These are phyloP conservation scores for Lasioglossum albipes DNA, from an alignment of 1,140 invertebrate species.

Conservation along the genomic window DNA sequence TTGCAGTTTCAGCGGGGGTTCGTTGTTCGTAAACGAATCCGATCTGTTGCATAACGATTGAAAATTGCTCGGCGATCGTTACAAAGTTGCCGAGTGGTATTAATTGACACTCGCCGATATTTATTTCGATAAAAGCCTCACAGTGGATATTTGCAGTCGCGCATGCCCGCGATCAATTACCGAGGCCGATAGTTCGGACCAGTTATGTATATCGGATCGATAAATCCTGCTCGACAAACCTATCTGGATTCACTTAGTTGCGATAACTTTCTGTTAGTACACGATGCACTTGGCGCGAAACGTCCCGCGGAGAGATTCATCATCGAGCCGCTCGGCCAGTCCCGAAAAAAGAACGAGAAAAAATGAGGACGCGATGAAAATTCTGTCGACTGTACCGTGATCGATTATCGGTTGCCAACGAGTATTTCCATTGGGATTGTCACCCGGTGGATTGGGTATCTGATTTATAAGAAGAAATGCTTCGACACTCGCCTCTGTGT, in stretches of 20 bases:
- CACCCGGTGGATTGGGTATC: neutral
- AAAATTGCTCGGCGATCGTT: neutral
- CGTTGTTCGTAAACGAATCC: neutral
- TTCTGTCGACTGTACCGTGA: neutral
- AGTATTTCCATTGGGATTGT: neutral
- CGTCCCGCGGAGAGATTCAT: neutral
- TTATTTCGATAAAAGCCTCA: neutral
- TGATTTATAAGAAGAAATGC: neutral
- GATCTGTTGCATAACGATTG: neutral
- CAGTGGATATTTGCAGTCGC: neutral
- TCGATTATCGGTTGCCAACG: neutral
- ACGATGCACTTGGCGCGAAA: conserved; percentile 7
- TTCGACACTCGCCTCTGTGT: neutral
- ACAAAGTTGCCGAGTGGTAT: neutral
- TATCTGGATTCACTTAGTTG: conserved; percentile 23
- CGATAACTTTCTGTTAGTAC: conserved; percentile 3
- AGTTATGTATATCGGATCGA: conserved; percentile 18
- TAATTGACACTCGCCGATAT: neutral
- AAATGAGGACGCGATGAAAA: neutral
- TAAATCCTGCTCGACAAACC: neutral
- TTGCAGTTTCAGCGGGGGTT: no score
- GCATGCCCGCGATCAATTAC: neutral
- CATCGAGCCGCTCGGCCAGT: neutral
- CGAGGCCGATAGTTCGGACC: neutral
- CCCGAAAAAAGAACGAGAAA: no score